Conservation (phyloP, 2,113 vertebrate genomes). For the Centropus unirufus region DNA sequence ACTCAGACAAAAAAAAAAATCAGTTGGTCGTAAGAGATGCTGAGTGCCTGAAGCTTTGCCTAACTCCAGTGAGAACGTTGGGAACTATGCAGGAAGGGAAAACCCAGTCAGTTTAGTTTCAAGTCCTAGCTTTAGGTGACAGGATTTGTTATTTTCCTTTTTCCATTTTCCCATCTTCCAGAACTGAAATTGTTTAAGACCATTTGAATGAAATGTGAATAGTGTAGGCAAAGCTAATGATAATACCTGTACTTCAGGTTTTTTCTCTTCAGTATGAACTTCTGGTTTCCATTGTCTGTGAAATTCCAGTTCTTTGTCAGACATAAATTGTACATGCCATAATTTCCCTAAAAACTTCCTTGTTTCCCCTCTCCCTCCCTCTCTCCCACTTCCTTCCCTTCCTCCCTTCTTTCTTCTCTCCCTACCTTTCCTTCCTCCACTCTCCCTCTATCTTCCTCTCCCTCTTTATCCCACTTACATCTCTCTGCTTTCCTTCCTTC, state of each 20-base stretch:
- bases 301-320: not conserved
- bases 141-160: not conserved
- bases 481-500: not conserved
- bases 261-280: not conserved
- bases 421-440: too few species aligned
- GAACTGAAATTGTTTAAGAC: not conserved
- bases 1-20: not conserved
- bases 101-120: not conserved
- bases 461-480: too few species aligned
- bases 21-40: not conserved
- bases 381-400: too few species aligned
- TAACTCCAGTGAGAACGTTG: not conserved
- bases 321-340: not conserved
- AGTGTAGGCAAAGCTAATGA: not conserved
- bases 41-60: not conserved
- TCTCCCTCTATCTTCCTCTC: not conserved
- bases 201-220: not conserved
- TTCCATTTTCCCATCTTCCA: not conserved
- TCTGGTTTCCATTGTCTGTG: not conserved
- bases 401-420: too few species aligned
- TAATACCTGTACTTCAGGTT: not conserved
- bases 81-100: not conserved
- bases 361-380: too few species aligned
- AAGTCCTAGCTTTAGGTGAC: not conserved
- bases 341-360: not conserved